Evolutionary conservation across 2,113 vertebrate genomes (phyloP).

Genomic region (Eonycteris spelaea): DNA sequence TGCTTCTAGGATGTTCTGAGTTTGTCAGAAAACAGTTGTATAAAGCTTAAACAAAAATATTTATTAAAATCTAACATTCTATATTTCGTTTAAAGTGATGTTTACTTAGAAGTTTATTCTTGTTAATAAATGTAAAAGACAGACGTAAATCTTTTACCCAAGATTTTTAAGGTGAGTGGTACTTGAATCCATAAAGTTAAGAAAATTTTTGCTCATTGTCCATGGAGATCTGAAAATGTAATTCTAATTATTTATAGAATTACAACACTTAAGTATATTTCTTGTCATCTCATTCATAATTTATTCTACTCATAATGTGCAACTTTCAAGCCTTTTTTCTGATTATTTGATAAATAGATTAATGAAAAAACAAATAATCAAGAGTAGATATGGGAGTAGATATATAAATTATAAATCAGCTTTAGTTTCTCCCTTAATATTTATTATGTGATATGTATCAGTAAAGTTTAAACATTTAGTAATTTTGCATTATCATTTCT

Average conservation of each 20-base stretch:
- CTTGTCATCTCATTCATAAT: neutral
- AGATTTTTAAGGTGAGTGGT: neutral
- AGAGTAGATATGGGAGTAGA: neutral
- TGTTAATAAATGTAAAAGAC: constrained; percentile 19
- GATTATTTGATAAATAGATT: neutral
- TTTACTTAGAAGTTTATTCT: neutral
- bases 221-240: neutral
- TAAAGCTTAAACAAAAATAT: constrained; percentile 28
- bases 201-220: neutral
- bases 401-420: neutral
- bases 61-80: constrained; percentile 22
- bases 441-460: neutral
- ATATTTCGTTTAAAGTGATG: neutral
- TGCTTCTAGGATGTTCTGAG: neutral
- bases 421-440: neutral
- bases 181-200: constrained; percentile 4
- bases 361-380: neutral
- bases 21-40: neutral
- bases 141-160: neutral
- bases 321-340: neutral
- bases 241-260: constrained; percentile 16
- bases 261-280: neutral
- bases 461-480: neutral
- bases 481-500: neutral
- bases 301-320: neutral